These are phyloP conservation scores for Bradypodion pumilum DNA, from an alignment of 2,797 vertebrate genomes.

Conservation along the genomic window DNA sequence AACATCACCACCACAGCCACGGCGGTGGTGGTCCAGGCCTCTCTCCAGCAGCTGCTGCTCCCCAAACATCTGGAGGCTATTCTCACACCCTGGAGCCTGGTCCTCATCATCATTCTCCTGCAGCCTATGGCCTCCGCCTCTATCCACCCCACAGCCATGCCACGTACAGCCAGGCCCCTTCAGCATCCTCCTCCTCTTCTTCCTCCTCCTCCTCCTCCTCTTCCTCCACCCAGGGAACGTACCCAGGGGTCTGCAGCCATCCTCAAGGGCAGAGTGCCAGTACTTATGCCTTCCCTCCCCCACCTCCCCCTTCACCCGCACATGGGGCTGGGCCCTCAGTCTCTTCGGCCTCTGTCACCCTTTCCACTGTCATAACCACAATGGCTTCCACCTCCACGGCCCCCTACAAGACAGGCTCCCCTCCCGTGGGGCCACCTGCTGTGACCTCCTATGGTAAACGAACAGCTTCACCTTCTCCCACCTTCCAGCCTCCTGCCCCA, in stretches of 20 bases:
- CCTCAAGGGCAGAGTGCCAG: slow-evolving; percentile 80
- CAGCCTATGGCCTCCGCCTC: slow-evolving; percentile 72
- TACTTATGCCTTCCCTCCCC: slow-evolving; percentile 83
- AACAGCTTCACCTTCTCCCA: slow-evolving; percentile 69
- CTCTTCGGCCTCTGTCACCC: slow-evolving; percentile 74
- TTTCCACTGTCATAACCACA: slow-evolving; percentile 76
- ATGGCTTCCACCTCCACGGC: slow-evolving; percentile 74
- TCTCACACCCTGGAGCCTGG: slow-evolving; percentile 72
- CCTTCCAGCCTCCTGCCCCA: slow-evolving; percentile 72
- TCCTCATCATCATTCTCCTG: slow-evolving; percentile 72
- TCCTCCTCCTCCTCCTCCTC: slow-evolving; percentile 5
- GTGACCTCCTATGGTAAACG: slow-evolving; percentile 69
- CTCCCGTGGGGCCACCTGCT: slow-evolving; percentile 57
- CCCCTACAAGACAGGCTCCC: slow-evolving; percentile 72
- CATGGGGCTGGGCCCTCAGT: slow-evolving; percentile 75
- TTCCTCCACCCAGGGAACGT: slow-evolving; percentile 77
- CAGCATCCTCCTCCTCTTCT: slow-evolving; percentile 51
- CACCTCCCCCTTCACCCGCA: slow-evolving; percentile 74
- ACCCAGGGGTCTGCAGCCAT: slow-evolving; percentile 73
- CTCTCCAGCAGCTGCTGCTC: slow-evolving; percentile 72
- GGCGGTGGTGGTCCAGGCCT: neutral
- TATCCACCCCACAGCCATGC: slow-evolving; percentile 73
- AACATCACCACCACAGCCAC: slow-evolving; percentile 50
- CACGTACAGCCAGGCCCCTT: slow-evolving; percentile 71
- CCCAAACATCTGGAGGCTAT: slow-evolving; percentile 67